phyloP scores from a whole-genome alignment of 2,797 vertebrate species.

The Falco naumanni region DNA sequence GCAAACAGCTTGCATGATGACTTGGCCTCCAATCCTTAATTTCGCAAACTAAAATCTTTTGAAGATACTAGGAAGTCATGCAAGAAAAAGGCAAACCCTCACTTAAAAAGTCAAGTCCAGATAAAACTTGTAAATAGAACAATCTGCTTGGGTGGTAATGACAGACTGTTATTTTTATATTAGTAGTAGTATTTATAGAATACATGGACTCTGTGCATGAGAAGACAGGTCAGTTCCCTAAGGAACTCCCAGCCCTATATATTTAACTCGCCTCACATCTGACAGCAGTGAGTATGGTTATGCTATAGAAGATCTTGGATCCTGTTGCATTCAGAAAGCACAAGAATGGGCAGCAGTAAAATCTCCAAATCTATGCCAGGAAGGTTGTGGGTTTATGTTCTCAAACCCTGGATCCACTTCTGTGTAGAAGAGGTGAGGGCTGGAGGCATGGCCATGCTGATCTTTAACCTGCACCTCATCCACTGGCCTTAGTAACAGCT shows the following conservation, averaged over 20 bases:
- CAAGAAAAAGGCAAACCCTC: neutral
- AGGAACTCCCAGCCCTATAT: neutral
- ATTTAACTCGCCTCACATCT: neutral
- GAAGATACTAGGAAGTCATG: neutral
- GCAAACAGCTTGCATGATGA: constrained; percentile 1
- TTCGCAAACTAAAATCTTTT: neutral
- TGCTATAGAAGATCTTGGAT: neutral
- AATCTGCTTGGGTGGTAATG: neutral
- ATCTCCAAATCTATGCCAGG: neutral
- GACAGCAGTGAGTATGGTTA: neutral
- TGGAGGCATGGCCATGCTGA: neutral
- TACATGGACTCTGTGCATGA: neutral
- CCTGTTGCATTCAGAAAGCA: neutral
- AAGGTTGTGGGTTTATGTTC: neutral
- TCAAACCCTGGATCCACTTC: neutral
- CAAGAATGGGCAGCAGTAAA: neutral
- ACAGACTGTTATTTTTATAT: neutral
- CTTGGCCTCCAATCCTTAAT: neutral
- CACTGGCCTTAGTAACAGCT: neutral
- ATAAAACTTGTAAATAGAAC: neutral
- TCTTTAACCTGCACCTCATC: neutral
- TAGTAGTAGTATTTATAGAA: neutral
- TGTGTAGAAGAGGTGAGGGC: neutral
- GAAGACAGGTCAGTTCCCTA: neutral
- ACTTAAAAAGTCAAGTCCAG: neutral